These are phyloP conservation scores for Actinia equina DNA, from an alignment of 64 coral and sea anemone species.

Conservation along the genomic window DNA sequence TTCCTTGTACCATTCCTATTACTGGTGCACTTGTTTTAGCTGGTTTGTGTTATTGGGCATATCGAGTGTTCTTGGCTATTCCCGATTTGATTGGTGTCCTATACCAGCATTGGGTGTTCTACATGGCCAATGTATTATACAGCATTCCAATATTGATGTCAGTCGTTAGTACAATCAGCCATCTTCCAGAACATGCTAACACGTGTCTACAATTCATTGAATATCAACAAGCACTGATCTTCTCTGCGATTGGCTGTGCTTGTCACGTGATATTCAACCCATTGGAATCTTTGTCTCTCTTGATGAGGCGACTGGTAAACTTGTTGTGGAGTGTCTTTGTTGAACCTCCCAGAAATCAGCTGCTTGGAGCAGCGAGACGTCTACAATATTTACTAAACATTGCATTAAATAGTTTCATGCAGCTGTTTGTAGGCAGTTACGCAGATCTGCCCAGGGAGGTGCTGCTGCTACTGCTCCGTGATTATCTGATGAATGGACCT, in stretches of 20 bases:
- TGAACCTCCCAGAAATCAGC: not conserved
- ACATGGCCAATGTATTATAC: not conserved
- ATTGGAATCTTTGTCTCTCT: not conserved
- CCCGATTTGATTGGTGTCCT: not conserved
- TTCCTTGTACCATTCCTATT: not conserved
- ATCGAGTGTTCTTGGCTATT: not conserved
- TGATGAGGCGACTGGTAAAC: not conserved
- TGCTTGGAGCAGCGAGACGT: not conserved
- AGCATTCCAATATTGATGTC: not conserved
- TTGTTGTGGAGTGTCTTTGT: not conserved
- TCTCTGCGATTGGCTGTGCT: not conserved
- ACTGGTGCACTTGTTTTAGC: not conserved
- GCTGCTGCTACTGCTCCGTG: not conserved
- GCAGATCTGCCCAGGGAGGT: not conserved
- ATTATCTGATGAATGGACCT: slow-evolving; percentile 5
- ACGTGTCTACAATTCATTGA: not conserved
- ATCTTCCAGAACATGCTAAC: not conserved
- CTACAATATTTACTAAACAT: not conserved
- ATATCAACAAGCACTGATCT: not conserved
- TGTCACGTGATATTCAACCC: not conserved
- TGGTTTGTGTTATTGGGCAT: not conserved
- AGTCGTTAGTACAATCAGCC: not conserved
- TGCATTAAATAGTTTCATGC: not conserved
- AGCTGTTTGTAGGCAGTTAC: not conserved
- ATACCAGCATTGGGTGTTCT: not conserved